Percentiles rank a stretch among this genome's conserved stretches.
Conservation (phyloP, 1,140 invertebrate genomes). For the Pygmarrhopalites habei region DNA sequence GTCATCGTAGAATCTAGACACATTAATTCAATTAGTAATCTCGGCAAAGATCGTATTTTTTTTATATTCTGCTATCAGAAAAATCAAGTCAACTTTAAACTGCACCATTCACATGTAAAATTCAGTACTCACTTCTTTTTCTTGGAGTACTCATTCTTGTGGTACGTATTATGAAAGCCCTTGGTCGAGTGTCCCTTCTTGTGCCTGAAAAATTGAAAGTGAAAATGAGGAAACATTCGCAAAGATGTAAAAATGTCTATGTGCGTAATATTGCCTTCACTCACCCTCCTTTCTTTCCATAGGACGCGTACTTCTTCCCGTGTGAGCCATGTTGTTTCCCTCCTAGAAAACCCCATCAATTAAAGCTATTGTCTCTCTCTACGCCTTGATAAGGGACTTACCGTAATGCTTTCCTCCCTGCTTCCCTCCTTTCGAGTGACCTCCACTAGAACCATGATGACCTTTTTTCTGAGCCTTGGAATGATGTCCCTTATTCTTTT, state of each 20-base stretch:
- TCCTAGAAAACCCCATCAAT: too few relatives aligned
- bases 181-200: slow-evolving; percentile 38
- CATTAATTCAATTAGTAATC: too few relatives aligned
- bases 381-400: not conserved
- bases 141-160: slow-evolving; percentile 20
- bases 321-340: slow-evolving; percentile 26
- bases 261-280: too few relatives aligned
- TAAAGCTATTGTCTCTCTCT: too few relatives aligned
- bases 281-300: slow-evolving; percentile 30
- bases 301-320: slow-evolving; percentile 32
- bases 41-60: too few relatives aligned
- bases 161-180: slow-evolving; percentile 38
- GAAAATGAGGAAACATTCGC: too few relatives aligned
- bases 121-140: too few relatives aligned
- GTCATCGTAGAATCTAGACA: slow-evolving; percentile 38
- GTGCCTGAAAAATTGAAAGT: slow-evolving; percentile 12
- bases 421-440: slow-evolving; percentile 26
- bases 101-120: too few relatives aligned
- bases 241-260: too few relatives aligned
- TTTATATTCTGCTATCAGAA: too few relatives aligned
- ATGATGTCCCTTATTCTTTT: slow-evolving; percentile 26
- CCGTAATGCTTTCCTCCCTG: not conserved
- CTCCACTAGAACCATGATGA: slow-evolving; percentile 31
- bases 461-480: slow-evolving; percentile 34
- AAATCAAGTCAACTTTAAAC: too few relatives aligned